A percentile compares a stretch with the other conserved stretches of the same genome.
Conservation (phyloP, 2,888 invertebrate species). For the Eremobia ochroleuca region DNA sequence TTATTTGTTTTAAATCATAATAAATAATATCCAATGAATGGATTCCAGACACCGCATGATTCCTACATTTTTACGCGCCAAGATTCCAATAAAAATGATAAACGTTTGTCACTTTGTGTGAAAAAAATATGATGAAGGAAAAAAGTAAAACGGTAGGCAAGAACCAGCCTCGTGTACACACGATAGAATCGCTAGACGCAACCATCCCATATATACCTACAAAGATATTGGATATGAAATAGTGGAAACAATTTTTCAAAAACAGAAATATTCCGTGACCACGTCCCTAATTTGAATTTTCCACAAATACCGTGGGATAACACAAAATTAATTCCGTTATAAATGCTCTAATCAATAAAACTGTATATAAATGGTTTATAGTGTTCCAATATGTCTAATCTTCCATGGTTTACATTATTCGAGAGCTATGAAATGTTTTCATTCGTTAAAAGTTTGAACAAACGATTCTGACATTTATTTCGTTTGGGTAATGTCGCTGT, state of each 20-base stretch:
- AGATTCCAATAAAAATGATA: slow-evolving; percentile 84
- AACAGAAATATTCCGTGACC: slow-evolving; percentile 17
- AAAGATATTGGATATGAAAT: background rate
- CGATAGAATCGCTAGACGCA: slow-evolving; percentile 18
- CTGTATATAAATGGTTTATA: slow-evolving; percentile 80
- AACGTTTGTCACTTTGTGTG: slow-evolving; percentile 76
- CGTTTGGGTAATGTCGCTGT: slow-evolving; percentile 50
- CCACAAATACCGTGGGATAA: slow-evolving; percentile 70
- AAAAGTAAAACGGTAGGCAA: slow-evolving; percentile 69
- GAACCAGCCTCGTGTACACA: slow-evolving; percentile 16
- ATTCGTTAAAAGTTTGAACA: slow-evolving; percentile 30
- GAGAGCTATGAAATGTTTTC: slow-evolving; percentile 64
- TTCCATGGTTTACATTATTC: slow-evolving; percentile 77
- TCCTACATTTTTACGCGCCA: slow-evolving; percentile 76
- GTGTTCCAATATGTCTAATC: slow-evolving; percentile 80
- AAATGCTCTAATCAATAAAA: slow-evolving; percentile 79
- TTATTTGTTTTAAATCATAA: slow-evolving; percentile 85
- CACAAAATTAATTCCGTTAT: slow-evolving; percentile 70
- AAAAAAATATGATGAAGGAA: slow-evolving; percentile 67
- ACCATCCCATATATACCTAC: slow-evolving; percentile 43
- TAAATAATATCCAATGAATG: slow-evolving; percentile 79
- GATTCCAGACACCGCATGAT: slow-evolving; percentile 80
- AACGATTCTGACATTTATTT: slow-evolving; percentile 70
- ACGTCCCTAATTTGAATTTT: slow-evolving; percentile 51
- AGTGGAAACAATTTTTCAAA: slow-evolving; percentile 21